A percentile compares a stretch with the other conserved stretches of the same genome.
These are phyloP conservation scores for Kuschelorhynchus macadamiae DNA, from an alignment of 2,888 invertebrate genomes.

Conservation along the genomic window DNA sequence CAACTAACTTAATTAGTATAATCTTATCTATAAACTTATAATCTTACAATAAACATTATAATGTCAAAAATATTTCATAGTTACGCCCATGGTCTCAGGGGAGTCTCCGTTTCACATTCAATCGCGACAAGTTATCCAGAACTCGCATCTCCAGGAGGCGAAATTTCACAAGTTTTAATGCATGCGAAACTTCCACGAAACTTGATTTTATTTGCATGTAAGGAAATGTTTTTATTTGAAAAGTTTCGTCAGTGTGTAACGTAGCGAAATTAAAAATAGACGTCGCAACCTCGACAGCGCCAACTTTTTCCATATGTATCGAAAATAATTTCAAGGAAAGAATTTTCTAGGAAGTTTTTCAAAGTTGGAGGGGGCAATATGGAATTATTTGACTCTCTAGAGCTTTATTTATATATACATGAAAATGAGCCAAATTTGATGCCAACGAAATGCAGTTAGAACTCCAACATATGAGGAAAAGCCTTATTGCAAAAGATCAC, in stretches of 20 bases:
- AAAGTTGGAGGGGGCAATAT: slow-evolving; percentile 6
- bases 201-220: slow-evolving; percentile 48
- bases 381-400: slow-evolving; percentile 8
- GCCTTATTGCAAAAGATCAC: too few species aligned
- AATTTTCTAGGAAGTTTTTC: slow-evolving; percentile 26
- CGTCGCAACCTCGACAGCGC: slow-evolving; percentile 3
- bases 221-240: slow-evolving; percentile 47
- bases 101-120: slow-evolving; percentile 2
- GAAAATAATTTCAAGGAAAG: slow-evolving; percentile 39
- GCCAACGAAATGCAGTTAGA: slow-evolving; percentile 3
- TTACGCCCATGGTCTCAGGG: neutral
- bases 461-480: too few species aligned
- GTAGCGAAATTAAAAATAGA: slow-evolving; percentile 46
- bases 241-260: slow-evolving; percentile 43
- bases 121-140: slow-evolving; percentile 33
- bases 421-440: neutral
- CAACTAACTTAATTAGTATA: too few species aligned
- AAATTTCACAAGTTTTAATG: slow-evolving; percentile 37
- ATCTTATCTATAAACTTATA: too few species aligned
- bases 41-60: too few species aligned
- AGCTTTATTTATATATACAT: neutral
- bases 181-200: slow-evolving; percentile 40
- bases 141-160: slow-evolving; percentile 23
- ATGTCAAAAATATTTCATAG: too few species aligned
- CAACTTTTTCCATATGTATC: slow-evolving; percentile 39